Evolutionary conservation across 2,797 vertebrate genomes (phyloP).

Genomic region (Urosaurus nigricauda): DNA sequence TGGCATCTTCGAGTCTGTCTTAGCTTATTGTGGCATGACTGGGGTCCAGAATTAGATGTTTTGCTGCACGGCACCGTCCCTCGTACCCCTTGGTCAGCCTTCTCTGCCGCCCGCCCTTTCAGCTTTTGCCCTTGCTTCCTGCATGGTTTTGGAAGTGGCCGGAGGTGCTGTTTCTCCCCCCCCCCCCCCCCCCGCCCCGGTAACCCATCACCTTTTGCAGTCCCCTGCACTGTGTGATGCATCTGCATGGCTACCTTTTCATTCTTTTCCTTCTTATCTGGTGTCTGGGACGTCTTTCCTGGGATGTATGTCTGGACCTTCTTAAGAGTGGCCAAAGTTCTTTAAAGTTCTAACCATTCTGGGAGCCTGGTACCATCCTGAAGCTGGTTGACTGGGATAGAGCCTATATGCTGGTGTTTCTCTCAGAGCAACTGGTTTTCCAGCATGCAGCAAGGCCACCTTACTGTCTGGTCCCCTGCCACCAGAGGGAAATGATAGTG

Average conservation of each 20-base stretch:
- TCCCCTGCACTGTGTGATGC: not conserved
- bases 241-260: not conserved
- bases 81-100: not conserved
- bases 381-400: not conserved
- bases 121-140: not conserved
- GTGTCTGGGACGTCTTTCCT: not conserved
- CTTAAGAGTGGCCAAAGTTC: not conserved
- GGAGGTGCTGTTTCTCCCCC: not conserved
- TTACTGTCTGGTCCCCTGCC: not conserved
- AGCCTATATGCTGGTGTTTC: not conserved
- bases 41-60: not conserved
- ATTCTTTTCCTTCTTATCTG: not conserved
- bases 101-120: not conserved
- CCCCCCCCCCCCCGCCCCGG: not conserved
- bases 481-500: not conserved
- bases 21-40: conserved; percentile 25
- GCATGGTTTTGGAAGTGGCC: conserved; percentile 15
- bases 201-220: not conserved
- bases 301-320: not conserved
- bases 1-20: conserved; percentile 22
- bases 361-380: not conserved
- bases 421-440: not conserved
- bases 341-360: not conserved
- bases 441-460: not conserved
- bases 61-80: conserved; percentile 16